phyloP scores from a whole-genome alignment of 2,888 invertebrate genomes.

The Epinotia nisella region DNA sequence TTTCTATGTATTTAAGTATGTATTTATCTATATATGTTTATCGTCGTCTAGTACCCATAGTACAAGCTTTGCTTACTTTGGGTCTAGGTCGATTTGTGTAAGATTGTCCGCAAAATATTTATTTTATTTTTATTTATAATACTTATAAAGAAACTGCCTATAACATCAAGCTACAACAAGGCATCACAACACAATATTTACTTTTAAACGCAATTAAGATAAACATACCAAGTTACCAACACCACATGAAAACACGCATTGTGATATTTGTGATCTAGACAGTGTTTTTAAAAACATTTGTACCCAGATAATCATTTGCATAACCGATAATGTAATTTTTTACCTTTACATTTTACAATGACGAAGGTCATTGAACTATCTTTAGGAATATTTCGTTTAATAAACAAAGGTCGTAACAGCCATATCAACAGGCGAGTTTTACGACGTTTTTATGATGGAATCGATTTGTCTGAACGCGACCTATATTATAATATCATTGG shows the following conservation, averaged over 20 bases:
- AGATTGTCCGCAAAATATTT: no score
- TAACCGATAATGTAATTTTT: constrained; percentile 26
- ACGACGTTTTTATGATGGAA: not conserved
- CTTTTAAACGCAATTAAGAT: constrained; percentile 22
- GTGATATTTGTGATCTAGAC: not conserved
- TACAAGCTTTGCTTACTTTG: no score
- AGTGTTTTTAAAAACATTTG: constrained; percentile 36
- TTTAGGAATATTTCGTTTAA: not conserved
- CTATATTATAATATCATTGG: not conserved
- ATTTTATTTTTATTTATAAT: no score
- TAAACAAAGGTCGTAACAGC: not conserved
- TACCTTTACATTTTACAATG: constrained; percentile 36
- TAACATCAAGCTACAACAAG: not conserved
- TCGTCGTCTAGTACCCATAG: no score
- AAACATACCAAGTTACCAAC: constrained; percentile 27
- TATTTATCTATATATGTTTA: no score
- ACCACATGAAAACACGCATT: not conserved
- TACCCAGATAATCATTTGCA: constrained; percentile 33
- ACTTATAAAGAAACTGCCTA: no score
- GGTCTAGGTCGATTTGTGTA: no score
- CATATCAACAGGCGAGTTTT: not conserved
- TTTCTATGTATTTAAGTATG: no score
- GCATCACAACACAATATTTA: constrained; percentile 30
- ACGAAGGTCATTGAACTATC: constrained; percentile 33
- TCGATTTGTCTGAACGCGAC: not conserved